Evolutionary conservation across 1,140 invertebrate genomes (phyloP).

Genomic region (Euschistus heros): DNA sequence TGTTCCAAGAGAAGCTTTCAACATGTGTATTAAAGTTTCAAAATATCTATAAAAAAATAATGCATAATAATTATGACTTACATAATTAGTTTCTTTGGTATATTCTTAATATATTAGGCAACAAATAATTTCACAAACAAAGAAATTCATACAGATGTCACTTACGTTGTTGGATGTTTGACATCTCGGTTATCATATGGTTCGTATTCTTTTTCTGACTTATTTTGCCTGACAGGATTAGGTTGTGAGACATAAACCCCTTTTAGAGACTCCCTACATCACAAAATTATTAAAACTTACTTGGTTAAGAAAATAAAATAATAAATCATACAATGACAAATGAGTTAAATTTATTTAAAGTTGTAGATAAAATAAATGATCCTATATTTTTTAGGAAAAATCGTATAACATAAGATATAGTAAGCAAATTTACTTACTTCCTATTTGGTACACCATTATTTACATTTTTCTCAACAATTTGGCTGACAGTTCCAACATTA

Average conservation of each 20-base stretch:
- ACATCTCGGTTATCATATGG: constrained; percentile 52
- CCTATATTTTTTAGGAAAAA: background rate
- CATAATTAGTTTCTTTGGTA: background rate
- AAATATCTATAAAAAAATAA: constrained; percentile 46
- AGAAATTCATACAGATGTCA: constrained; percentile 23
- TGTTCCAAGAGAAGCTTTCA: constrained; percentile 80
- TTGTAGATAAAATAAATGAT: background rate
- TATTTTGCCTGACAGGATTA: background rate
- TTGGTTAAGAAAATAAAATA: background rate
- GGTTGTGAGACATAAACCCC: background rate
- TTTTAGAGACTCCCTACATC: background rate
- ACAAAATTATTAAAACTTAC: background rate
- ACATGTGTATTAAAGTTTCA: constrained; percentile 67
- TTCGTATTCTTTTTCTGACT: constrained; percentile 41
- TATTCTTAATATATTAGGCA: constrained; percentile 14
- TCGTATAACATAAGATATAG: background rate
- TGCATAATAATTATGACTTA: background rate
- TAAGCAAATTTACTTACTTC: background rate
- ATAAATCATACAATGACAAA: background rate
- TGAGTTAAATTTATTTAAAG: too few relatives aligned
- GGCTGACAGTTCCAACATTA: background rate
- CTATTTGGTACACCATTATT: background rate
- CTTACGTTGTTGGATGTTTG: constrained; percentile 60
- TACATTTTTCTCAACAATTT: background rate
- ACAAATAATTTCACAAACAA: too few relatives aligned